Conservation (phyloP, 2,113 vertebrate species). For the Ceyx melanurus region DNA sequence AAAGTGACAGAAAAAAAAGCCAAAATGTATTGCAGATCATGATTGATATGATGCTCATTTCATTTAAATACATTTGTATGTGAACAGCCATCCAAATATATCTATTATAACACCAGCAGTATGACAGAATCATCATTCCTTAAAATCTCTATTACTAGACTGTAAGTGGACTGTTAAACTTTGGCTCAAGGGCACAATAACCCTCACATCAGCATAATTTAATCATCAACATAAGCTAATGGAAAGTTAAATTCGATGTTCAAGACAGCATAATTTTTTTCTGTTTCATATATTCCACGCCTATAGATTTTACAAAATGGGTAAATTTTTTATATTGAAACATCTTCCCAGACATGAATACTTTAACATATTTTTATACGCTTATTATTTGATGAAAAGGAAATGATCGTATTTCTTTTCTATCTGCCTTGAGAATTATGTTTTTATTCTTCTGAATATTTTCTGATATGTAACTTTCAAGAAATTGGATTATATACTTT, state of each 20-base stretch:
- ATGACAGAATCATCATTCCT: conserved; percentile 65
- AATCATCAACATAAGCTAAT: conserved; percentile 67
- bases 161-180: conserved; percentile 69
- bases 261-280: conserved; percentile 42
- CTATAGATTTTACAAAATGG: conserved; percentile 64
- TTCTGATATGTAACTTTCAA: neutral
- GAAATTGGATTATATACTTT: neutral
- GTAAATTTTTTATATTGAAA: conserved; percentile 53
- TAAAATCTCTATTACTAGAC: conserved; percentile 65
- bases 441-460: conserved; percentile 24
- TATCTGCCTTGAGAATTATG: neutral
- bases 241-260: conserved; percentile 70
- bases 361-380: conserved; percentile 33
- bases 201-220: conserved; percentile 71
- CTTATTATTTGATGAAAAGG: conserved; percentile 17
- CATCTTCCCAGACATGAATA: conserved; percentile 32
- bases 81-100: conserved; percentile 50
- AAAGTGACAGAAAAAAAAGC: conserved; percentile 16
- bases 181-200: conserved; percentile 72
- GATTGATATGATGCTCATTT: conserved; percentile 50
- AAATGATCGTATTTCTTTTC: conserved; percentile 38
- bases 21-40: conserved; percentile 36
- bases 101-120: conserved; percentile 41
- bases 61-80: conserved; percentile 68
- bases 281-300: conserved; percentile 5